These are phyloP conservation scores for Calosoma granatense DNA, from an alignment of 1,140 invertebrate genomes.

Conservation along the genomic window DNA sequence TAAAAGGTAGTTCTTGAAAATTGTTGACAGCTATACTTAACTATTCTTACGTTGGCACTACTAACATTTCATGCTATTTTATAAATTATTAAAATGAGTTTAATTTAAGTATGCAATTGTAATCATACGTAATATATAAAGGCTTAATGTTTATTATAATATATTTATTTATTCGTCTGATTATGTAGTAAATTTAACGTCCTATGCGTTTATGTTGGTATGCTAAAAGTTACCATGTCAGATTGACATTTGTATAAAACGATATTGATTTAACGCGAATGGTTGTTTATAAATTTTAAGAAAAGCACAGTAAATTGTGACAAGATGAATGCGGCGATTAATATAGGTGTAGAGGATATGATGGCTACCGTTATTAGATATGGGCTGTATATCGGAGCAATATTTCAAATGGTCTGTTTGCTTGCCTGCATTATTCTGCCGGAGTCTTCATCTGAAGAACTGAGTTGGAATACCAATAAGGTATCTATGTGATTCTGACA, in stretches of 20 bases:
- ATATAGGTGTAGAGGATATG: conserved; percentile 42
- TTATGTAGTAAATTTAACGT: too few species aligned
- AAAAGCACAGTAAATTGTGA: neutral
- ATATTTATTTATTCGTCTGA: too few species aligned
- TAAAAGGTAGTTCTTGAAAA: too few species aligned
- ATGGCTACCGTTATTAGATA: conserved; percentile 54
- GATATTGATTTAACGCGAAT: neutral
- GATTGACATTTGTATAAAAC: neutral
- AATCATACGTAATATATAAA: too few species aligned
- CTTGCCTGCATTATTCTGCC: conserved; percentile 53
- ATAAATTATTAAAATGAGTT: too few species aligned
- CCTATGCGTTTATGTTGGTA: neutral
- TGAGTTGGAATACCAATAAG: conserved; percentile 22
- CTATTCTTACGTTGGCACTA: too few species aligned
- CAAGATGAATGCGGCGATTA: conserved; percentile 29
- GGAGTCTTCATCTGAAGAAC: conserved; percentile 28
- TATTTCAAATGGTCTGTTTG: conserved; percentile 57
- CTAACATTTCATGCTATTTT: too few species aligned
- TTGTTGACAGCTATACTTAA: too few species aligned
- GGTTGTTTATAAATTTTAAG: neutral
- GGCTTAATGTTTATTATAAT: too few species aligned
- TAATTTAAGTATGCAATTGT: too few species aligned
- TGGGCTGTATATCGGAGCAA: conserved; percentile 55
- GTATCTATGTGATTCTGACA: too few species aligned
- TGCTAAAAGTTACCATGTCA: neutral